phyloP scores from a whole-genome alignment of 2,888 invertebrate genomes.

The Epinotia brunnichana region DNA sequence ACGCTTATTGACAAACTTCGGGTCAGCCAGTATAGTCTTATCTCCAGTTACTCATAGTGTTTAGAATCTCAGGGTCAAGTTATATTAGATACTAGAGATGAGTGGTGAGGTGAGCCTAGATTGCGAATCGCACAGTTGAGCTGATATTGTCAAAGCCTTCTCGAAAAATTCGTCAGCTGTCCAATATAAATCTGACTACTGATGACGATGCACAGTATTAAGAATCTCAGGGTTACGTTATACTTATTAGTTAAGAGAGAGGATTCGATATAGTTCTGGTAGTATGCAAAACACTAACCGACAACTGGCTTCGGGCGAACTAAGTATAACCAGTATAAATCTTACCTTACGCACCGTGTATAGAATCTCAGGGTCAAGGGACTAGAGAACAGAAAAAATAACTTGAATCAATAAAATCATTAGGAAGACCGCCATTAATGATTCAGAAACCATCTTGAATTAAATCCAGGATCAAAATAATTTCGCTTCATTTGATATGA shows the following conservation, averaged over 20 bases:
- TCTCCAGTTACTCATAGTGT: neutral
- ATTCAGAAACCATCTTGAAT: no score
- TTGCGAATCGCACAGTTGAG: neutral
- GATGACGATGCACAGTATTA: neutral
- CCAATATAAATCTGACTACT: neutral
- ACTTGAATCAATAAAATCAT: no score
- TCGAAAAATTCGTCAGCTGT: neutral
- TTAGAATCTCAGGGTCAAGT: neutral
- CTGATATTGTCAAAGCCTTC: neutral
- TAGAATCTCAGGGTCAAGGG: neutral
- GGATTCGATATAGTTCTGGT: neutral
- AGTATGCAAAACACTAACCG: neutral
- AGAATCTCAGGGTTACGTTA: neutral
- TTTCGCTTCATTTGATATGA: no score
- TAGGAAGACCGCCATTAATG: no score
- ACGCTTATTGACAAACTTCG: conserved; percentile 7
- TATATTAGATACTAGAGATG: neutral
- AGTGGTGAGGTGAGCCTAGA: neutral
- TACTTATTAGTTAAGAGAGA: neutral
- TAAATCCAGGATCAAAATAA: no score
- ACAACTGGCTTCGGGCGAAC: neutral
- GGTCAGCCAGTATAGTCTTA: neutral
- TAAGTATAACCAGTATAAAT: neutral
- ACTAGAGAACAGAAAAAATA: neutral
- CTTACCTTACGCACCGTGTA: neutral